These are phyloP conservation scores for Cerastis leucographa DNA, from an alignment of 2,888 invertebrate genomes.

Conservation along the genomic window DNA sequence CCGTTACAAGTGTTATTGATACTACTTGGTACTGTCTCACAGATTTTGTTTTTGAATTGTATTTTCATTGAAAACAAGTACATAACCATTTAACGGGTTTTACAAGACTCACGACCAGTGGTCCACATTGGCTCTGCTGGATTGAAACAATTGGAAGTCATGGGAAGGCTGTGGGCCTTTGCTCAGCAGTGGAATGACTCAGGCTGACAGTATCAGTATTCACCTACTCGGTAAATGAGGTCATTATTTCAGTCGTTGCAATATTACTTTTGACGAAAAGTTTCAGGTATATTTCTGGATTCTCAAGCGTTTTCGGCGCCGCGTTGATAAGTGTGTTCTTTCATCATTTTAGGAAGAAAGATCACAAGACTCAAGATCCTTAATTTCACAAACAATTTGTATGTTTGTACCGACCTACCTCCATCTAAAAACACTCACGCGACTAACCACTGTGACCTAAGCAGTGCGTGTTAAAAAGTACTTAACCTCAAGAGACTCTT, in stretches of 20 bases:
- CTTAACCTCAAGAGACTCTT: conserved; percentile 26
- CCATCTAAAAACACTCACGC: conserved; percentile 1
- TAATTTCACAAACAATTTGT: neutral
- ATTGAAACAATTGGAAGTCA: no score
- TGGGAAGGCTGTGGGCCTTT: no score
- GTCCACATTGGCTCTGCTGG: no score
- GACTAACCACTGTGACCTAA: conserved; percentile 6
- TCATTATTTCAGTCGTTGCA: neutral
- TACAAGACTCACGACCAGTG: no score
- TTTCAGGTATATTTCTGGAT: neutral
- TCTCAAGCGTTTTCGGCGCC: neutral
- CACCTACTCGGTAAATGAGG: neutral
- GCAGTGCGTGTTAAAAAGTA: conserved; percentile 18
- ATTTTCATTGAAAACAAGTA: neutral
- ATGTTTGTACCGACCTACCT: neutral
- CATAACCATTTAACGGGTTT: neutral
- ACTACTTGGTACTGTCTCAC: no score
- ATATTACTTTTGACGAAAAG: neutral
- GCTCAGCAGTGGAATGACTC: no score
- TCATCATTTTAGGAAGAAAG: no score
- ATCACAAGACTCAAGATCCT: neutral
- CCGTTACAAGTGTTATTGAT: no score
- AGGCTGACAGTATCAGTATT: neutral
- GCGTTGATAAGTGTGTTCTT: neutral
- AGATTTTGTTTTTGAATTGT: neutral